A percentile compares a stretch with the other conserved stretches of the same genome.
Conservation (phyloP, 37 sponge, comb jelly and placozoan species). For the Ianthella basta region DNA sequence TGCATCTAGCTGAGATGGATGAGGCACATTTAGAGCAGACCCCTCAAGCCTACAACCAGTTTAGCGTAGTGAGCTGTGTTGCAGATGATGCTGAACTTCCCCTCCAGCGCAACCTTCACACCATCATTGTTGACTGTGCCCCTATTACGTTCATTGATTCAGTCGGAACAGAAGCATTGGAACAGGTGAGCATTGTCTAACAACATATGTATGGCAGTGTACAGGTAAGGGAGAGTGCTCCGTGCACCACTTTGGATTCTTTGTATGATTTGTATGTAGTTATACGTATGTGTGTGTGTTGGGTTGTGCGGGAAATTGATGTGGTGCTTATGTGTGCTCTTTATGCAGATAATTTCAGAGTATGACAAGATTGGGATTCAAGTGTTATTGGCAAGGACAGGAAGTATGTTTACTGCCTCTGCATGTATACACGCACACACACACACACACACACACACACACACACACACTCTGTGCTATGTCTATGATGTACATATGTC, state of each 20-base stretch:
- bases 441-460: no score
- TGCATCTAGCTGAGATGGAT: slow-evolving; percentile 4
- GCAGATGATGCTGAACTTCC: slow-evolving; percentile 30
- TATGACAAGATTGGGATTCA: slow-evolving; percentile 57
- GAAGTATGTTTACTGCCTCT: not conserved
- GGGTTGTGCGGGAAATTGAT: no score
- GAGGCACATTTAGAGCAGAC: not conserved
- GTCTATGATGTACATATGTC: no score
- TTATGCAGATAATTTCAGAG: slow-evolving; percentile 51
- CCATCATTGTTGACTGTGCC: slow-evolving; percentile 81
- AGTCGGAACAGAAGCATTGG: slow-evolving; percentile 53
- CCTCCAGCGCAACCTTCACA: slow-evolving; percentile 56
- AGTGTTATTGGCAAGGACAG: slow-evolving; percentile 59
- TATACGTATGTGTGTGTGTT: no score
- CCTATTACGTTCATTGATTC: slow-evolving; percentile 77
- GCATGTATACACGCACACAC: not conserved
- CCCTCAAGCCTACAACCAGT: not conserved
- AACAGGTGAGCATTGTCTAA: slow-evolving; percentile 38
- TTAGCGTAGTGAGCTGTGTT: slow-evolving; percentile 26
- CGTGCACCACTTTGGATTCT: not conserved
- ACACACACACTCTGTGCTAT: no score
- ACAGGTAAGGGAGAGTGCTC: not conserved
- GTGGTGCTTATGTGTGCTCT: no score
- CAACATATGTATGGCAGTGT: not conserved
- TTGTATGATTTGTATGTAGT: no score